Evolutionary conservation across 2,888 invertebrate genomes (phyloP).

Genomic region (Ophioninae sp.): DNA sequence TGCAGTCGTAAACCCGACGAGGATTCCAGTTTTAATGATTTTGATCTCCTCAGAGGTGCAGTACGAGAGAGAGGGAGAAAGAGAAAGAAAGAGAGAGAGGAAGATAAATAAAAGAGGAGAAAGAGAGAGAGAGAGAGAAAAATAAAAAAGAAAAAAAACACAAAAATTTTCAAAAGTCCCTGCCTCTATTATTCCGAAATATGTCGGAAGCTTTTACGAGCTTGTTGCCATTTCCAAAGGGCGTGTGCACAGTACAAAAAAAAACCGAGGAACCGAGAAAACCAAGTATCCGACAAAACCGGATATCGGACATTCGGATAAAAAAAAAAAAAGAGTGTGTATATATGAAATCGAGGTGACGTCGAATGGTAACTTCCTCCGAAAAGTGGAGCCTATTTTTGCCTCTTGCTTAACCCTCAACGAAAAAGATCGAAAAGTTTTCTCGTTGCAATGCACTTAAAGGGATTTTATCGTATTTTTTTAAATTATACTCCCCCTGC

Average conservation of each 20-base stretch:
- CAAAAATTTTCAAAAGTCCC: constrained; percentile 22
- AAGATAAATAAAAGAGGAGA: no score
- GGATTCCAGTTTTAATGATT: constrained; percentile 71
- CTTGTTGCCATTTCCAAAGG: constrained; percentile 39
- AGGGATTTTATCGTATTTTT: no score
- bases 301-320: no score
- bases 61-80: constrained; percentile 11
- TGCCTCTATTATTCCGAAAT: constrained; percentile 31
- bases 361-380: no score
- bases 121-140: no score
- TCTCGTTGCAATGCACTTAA: no score
- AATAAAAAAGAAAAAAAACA: no score
- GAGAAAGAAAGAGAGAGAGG: constrained; percentile 5
- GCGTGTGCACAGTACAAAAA: neutral
- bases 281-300: neutral
- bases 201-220: constrained; percentile 45
- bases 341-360: constrained; percentile 3
- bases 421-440: no score
- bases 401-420: no score
- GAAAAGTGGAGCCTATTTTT: no score
- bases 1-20: constrained; percentile 53
- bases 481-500: no score
- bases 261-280: neutral
- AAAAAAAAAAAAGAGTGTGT: neutral
- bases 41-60: constrained; percentile 66